Evolutionary conservation across 2,888 invertebrate species (phyloP).

Genomic region (Automeris io): DNA sequence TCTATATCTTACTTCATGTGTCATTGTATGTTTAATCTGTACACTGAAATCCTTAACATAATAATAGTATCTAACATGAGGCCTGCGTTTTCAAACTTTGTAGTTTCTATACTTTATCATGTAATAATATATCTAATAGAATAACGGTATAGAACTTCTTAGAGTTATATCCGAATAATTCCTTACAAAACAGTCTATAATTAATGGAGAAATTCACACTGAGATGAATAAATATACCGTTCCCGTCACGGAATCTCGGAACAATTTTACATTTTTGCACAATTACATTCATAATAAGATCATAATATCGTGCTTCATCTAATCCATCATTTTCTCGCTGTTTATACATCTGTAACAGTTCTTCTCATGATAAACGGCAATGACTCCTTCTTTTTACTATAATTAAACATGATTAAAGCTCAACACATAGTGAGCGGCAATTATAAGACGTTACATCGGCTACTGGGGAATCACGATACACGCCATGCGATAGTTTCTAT

Average conservation of each 20-base stretch:
- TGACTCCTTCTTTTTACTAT: conserved; percentile 63
- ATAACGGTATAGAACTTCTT: no score
- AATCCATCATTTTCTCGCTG: conserved; percentile 56
- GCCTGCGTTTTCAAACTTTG: no score
- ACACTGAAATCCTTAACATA: no score
- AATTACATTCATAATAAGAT: background rate
- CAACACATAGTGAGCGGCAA: conserved; percentile 69
- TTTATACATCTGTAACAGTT: conserved; percentile 70
- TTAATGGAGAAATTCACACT: no score
- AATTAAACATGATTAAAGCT: conserved; percentile 74
- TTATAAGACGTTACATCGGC: conserved; percentile 69
- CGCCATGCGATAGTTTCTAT: conserved; percentile 59
- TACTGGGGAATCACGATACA: conserved; percentile 54
- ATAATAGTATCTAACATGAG: no score
- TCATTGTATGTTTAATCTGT: no score
- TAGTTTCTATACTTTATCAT: no score
- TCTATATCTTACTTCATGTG: no score
- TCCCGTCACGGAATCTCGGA: background rate
- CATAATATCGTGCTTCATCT: conserved; percentile 25
- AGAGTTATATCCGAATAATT: no score
- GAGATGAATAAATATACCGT: no score
- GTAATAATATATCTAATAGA: no score
- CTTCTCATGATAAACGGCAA: conserved; percentile 73
- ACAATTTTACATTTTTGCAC: background rate
- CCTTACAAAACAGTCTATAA: no score